Evolutionary conservation across 2,797 vertebrate genomes (phyloP), one percentile per base, ranked within the genome.

Genomic region (Valencia hispanica): DNA sequence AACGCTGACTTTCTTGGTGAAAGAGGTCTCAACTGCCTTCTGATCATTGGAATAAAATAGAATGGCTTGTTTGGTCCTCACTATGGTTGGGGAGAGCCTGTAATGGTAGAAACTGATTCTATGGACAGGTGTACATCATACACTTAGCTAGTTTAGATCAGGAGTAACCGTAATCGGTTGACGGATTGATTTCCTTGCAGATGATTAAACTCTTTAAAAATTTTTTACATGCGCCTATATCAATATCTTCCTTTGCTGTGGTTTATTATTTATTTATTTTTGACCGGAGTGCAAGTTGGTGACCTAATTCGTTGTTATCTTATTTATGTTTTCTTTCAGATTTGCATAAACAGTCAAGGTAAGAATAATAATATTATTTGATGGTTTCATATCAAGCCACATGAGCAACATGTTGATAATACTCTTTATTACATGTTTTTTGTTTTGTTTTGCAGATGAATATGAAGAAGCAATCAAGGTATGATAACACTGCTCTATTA

Each of bases 381-480:
- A 50, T 53, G 18, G 1, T 4, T 12, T 9, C 34, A 1, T 9
- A 0, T 22, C 61, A 22, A 12, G 61, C 27, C 34, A 70, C 22
- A 22, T 8, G 59, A 20, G 0, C 70, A 53, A 10, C 22, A 14
- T 36, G 4, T 45, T n/a, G n/a, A 71, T 36, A 15, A n/a, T 25
- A 39, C 32, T 25, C 73, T 84, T n/a, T n/a, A n/a, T n/a, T 2
- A 22, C 53, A 43, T 85, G 81, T 79, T 11, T 84, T n/a, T n/a
- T n/a, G n/a, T n/a, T n/a, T 87, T 87, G 30, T 1, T 2, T 0
- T 1, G 11, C 92, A 99, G 98, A 97, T 93, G 98, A 99, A 89
- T 99, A 99, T 82, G 96, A 97, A 95, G 98, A 99, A 95, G 97
- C 97, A 82, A 94, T 99, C 79, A 99, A 99, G 97, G 98, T 99